A percentile compares a stretch with the other conserved stretches of the same genome.
These are phyloP conservation scores for Nasonia longicornis DNA, from an alignment of 1,140 invertebrate genomes.

Conservation along the genomic window DNA sequence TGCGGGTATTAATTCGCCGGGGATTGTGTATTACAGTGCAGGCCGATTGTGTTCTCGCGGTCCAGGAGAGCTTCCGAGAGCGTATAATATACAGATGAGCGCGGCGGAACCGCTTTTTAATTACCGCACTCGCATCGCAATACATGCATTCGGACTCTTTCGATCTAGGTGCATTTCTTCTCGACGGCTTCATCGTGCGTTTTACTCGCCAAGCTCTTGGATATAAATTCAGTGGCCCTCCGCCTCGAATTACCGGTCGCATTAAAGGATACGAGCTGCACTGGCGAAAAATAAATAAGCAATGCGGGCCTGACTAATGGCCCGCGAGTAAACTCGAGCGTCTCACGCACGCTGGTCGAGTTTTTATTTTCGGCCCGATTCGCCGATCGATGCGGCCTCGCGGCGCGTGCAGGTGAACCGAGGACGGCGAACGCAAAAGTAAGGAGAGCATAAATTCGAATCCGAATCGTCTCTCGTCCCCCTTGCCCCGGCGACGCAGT, in stretches of 20 bases:
- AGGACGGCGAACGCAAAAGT: too few relatives aligned
- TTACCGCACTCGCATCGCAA: background rate
- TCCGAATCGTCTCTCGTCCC: background rate
- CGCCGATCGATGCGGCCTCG: background rate
- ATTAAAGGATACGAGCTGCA: background rate
- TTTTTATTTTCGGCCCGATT: background rate
- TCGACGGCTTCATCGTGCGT: too few relatives aligned
- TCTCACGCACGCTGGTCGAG: constrained; percentile 5
- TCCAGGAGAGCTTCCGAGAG: background rate
- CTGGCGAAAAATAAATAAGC: background rate
- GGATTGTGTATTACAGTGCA: background rate
- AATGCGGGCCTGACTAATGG: constrained; percentile 36
- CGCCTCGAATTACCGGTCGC: too few relatives aligned
- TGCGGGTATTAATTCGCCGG: background rate
- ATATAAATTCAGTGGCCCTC: too few relatives aligned
- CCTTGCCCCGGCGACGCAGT: too few relatives aligned
- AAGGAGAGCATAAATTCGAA: background rate
- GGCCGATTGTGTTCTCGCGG: background rate
- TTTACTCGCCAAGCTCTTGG: too few relatives aligned
- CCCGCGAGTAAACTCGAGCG: constrained; percentile 26
- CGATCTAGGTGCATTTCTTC: too few relatives aligned
- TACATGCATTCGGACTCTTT: background rate
- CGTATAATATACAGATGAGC: background rate
- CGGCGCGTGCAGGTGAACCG: too few relatives aligned
- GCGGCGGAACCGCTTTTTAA: background rate